Evolutionary conservation across 2,888 invertebrate species (phyloP).

Genomic region (Pristionchus exspectatus): DNA sequence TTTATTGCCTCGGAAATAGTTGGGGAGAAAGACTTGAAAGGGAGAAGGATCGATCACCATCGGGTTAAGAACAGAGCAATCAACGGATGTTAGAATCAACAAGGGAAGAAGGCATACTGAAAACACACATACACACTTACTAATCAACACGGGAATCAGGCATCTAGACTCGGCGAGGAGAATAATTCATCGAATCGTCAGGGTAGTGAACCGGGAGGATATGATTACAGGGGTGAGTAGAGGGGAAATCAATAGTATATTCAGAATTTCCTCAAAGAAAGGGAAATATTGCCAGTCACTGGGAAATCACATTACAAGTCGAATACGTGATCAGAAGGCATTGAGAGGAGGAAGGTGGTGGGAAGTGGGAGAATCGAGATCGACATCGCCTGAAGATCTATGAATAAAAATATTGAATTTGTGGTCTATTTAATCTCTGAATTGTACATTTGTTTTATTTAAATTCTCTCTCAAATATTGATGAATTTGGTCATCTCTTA

Average conservation of each 20-base stretch:
- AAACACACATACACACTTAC: slow-evolving; percentile 6
- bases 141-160: neutral
- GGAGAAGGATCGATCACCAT: neutral
- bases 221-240: neutral
- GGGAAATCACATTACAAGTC: neutral
- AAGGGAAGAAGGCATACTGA: neutral
- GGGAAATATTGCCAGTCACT: neutral
- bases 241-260: neutral
- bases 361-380: slow-evolving; percentile 46
- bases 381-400: slow-evolving; percentile 54
- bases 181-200: neutral
- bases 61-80: neutral
- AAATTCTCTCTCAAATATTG: no score
- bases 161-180: slow-evolving; percentile 10
- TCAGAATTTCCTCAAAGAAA: neutral
- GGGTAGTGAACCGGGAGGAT: neutral
- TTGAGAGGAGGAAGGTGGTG: slow-evolving; percentile 54
- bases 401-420: neutral
- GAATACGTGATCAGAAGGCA: slow-evolving; percentile 37
- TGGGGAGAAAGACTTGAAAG: neutral
- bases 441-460: neutral
- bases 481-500: neutral
- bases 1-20: neutral
- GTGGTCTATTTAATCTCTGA: neutral
- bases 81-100: slow-evolving; percentile 18